A percentile compares a stretch with the other conserved stretches of the same genome.
Evolutionary conservation across 2,113 vertebrate species (phyloP).

Genomic region (Bothrops jararaca): DNA sequence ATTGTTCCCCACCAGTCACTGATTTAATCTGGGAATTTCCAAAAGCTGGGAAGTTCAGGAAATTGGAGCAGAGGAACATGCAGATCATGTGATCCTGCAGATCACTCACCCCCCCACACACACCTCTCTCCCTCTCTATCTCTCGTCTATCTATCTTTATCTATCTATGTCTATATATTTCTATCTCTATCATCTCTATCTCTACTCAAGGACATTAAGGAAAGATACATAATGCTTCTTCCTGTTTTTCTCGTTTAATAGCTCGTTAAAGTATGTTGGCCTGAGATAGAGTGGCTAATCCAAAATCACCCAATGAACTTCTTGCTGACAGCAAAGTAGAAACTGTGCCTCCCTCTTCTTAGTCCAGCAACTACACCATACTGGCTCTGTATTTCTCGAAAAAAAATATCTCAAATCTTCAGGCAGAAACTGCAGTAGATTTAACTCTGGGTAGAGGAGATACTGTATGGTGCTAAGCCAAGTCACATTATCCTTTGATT

Average conservation of each 20-base stretch:
- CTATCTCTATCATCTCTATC: not conserved
- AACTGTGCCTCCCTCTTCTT: not conserved
- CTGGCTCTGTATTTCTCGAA: not conserved
- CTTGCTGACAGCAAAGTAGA: not conserved
- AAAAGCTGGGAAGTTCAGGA: not conserved
- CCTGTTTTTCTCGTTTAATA: not conserved
- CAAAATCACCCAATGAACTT: not conserved
- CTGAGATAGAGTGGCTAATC: not conserved
- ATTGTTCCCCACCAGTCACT: not conserved
- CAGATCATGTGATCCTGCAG: too few species aligned
- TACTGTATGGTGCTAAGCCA: not conserved
- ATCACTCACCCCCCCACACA: not conserved
- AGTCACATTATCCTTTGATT: not conserved
- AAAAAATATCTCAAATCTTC: not conserved
- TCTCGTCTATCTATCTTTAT: not conserved
- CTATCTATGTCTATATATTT: not conserved
- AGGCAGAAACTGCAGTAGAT: not conserved
- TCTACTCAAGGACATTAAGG: not conserved
- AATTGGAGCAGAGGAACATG: not conserved
- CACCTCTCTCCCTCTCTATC: not conserved
- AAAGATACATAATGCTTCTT: not conserved
- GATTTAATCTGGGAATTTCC: not conserved
- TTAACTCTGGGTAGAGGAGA: not conserved
- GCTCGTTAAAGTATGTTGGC: too few species aligned
- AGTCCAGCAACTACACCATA: not conserved